phyloP scores from a whole-genome alignment of 2,113 vertebrate genomes.

The Ursus arctos region DNA sequence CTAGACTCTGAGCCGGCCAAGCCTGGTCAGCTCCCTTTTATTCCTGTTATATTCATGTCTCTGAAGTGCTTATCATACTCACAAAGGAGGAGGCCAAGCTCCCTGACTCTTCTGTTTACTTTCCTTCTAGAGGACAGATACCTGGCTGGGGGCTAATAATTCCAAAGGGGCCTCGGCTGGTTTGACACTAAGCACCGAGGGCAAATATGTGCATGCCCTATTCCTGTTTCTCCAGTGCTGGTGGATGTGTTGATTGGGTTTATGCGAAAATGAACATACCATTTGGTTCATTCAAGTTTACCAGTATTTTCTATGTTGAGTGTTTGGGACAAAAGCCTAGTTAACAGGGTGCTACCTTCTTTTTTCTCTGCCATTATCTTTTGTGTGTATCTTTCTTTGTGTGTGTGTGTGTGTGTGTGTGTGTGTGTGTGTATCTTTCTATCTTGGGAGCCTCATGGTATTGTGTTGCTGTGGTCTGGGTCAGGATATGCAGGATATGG shows the following conservation, averaged over 20 bases:
- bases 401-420: not conserved
- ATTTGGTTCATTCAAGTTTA: not conserved
- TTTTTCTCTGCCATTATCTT: slow-evolving; percentile 45
- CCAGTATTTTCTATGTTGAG: not conserved
- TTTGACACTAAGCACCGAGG: not conserved
- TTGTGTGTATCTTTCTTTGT: slow-evolving; percentile 23
- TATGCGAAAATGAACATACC: not conserved
- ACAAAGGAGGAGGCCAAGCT: not conserved
- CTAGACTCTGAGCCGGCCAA: not conserved
- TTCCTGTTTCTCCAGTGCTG: not conserved
- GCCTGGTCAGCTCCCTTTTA: not conserved
- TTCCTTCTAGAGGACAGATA: not conserved
- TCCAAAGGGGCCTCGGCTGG: not conserved
- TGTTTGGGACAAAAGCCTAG: not conserved
- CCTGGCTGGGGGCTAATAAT: not conserved
- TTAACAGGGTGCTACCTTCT: slow-evolving; percentile 24
- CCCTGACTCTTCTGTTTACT: not conserved
- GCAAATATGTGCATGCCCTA: not conserved
- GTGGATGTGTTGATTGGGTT: not conserved
- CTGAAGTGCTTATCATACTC: not conserved
- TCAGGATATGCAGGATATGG: slow-evolving; percentile 20
- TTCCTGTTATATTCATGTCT: not conserved
- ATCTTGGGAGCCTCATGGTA: not conserved
- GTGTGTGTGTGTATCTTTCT: slow-evolving; percentile 23
- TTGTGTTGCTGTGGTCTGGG: not conserved